phyloP scores from a whole-genome alignment of 2,113 vertebrate species.

The Micronycteris hirsuta region DNA sequence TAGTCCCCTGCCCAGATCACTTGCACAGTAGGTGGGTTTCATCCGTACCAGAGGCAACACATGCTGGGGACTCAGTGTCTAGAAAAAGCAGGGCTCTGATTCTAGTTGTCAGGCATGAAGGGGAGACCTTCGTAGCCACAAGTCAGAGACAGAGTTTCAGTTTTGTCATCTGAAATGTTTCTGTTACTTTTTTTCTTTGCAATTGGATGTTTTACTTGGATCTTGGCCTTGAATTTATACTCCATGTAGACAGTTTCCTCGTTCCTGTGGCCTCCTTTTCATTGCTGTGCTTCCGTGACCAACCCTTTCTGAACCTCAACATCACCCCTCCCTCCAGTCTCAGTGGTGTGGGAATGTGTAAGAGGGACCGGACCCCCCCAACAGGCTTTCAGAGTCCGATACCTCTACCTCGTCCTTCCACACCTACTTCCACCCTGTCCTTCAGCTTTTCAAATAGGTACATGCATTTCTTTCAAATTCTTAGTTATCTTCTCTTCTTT shows the following conservation, averaged over 20 bases:
- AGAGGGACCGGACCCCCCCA: neutral
- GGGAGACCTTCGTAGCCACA: neutral
- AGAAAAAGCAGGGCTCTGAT: neutral
- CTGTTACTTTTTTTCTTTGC: slow-evolving; percentile 44
- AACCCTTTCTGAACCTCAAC: neutral
- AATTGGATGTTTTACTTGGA: slow-evolving; percentile 62
- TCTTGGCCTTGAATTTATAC: slow-evolving; percentile 30
- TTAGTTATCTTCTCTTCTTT: neutral
- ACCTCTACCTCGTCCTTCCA: neutral
- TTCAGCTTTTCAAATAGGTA: neutral
- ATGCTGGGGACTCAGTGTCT: neutral
- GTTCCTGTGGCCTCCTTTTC: slow-evolving; percentile 24
- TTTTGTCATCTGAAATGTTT: slow-evolving; percentile 51
- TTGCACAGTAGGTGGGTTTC: neutral
- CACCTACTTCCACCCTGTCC: neutral
- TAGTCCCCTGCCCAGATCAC: neutral
- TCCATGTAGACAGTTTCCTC: slow-evolving; percentile 14
- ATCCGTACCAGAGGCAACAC: neutral
- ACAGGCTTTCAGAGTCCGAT: neutral
- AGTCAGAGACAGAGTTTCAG: slow-evolving; percentile 17
- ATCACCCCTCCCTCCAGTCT: neutral
- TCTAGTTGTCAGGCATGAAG: neutral
- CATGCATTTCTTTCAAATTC: neutral
- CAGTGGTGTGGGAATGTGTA: neutral
- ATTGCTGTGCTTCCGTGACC: neutral